A percentile compares a stretch with the other conserved stretches of the same genome.
These are phyloP conservation scores for Ginglymostoma cirratum DNA, from an alignment of 2,113 vertebrate genomes.

Conservation along the genomic window DNA sequence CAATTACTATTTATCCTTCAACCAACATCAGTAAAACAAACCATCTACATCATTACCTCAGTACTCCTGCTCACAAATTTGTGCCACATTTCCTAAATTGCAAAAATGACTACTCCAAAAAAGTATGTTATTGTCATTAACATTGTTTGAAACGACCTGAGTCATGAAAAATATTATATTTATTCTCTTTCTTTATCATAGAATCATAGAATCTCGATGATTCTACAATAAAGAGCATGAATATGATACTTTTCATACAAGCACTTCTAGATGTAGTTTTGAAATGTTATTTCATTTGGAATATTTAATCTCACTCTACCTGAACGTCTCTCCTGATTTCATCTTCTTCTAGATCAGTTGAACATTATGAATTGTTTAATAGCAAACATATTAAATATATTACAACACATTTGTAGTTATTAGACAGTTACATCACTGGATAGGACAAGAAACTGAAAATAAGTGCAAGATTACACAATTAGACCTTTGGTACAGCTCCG, in stretches of 20 bases:
- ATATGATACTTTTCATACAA: too few relatives aligned
- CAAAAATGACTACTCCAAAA: background rate
- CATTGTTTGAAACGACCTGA: background rate
- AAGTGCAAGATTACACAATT: too few relatives aligned
- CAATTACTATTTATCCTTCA: too few relatives aligned
- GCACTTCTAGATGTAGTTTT: background rate
- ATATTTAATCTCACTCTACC: background rate
- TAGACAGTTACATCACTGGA: background rate
- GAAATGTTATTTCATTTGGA: background rate
- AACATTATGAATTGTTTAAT: background rate
- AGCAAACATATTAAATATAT: background rate
- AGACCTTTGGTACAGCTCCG: too few relatives aligned
- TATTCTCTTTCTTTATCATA: background rate
- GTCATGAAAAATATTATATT: background rate
- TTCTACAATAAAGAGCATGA: too few relatives aligned
- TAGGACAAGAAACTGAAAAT: background rate
- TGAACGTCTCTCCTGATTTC: background rate
- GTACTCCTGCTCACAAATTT: too few relatives aligned
- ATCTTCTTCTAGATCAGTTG: background rate
- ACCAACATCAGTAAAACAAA: too few relatives aligned
- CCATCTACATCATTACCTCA: too few relatives aligned
- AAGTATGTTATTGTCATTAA: background rate
- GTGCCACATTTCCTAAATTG: too few relatives aligned
- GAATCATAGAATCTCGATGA: too few relatives aligned
- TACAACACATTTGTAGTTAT: too few relatives aligned